Evolutionary conservation across 2,113 vertebrate genomes (phyloP), one percentile per base, ranked within the genome.

Genomic region (Hemichromis elongatus): DNA sequence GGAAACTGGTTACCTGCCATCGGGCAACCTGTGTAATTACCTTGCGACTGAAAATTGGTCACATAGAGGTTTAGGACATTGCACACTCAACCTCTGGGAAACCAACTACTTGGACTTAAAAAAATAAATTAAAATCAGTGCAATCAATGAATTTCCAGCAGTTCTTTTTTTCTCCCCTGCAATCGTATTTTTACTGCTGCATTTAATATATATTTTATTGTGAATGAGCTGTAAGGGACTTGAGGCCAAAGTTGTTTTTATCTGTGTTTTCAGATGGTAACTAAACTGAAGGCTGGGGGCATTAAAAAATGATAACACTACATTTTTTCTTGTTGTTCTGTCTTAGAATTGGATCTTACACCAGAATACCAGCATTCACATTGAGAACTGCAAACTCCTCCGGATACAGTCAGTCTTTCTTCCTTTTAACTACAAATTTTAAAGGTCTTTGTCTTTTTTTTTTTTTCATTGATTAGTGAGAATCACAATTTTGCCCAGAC

Each of bases 271-370:
- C 24, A 73, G 42, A 28, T 47, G 26, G 10, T 75, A 52, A 75
- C 45, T 13, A 24, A 19, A 45, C 45, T 33, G 24, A 19, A 45
- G 66, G 26, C 26, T 30, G 26, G 26, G 10, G 70, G 9, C 45
- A 52, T 75, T 52, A 52, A 75, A 75, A 33, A 30, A 26, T 50
- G 45, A 75, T 50, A 19, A 19, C 18, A 50, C 26, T 75, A 50
- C 2, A 50, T 75, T 19, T 52, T 9, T 21, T 19, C 81, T 14
- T 91, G 18, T 95, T 70, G 61, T 89, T 90, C 89, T 77, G 81
- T 52, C 24, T 52, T 90, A 99, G 98, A 96, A 97, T 54, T 99
- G 98, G 98, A 96, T 99, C 88, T 93, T 96, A 79, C 98, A 99
- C 92, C 98, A 98, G 96, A 97, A 98, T 91, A 96, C 95, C 50